Conservation (phyloP, 2,113 vertebrate genomes). For the Gavialis gangeticus region DNA sequence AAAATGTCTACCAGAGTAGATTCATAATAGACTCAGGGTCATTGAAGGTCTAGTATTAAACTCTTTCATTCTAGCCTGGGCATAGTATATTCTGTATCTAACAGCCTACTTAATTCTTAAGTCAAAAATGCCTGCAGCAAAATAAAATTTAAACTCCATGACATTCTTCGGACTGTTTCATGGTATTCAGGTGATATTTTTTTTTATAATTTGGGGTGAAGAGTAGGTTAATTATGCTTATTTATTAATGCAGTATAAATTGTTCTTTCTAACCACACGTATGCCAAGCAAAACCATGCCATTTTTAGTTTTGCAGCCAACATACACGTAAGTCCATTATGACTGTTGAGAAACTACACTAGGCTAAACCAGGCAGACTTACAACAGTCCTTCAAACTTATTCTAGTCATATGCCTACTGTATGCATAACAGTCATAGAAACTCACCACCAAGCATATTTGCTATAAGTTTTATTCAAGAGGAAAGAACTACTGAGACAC, state of each 20-base stretch:
- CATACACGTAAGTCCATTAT: not conserved
- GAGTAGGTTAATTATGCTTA: not conserved
- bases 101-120: not conserved
- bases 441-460: not conserved
- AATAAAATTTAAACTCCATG: not conserved
- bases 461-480: not conserved
- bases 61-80: not conserved
- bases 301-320: not conserved
- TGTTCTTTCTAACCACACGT: not conserved
- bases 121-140: not conserved
- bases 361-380: not conserved
- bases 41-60: not conserved
- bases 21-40: not conserved
- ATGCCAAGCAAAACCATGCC: not conserved
- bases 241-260: not conserved
- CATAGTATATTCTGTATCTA: not conserved
- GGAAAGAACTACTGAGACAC: not conserved
- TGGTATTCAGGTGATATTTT: not conserved
- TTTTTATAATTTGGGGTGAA: not conserved
- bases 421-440: not conserved
- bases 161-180: not conserved
- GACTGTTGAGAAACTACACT: not conserved
- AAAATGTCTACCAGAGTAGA: not conserved
- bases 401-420: not conserved
- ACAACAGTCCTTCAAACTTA: not conserved